These are phyloP conservation scores for Clanis bilineata DNA, from an alignment of 2,888 invertebrate species.

Conservation along the genomic window DNA sequence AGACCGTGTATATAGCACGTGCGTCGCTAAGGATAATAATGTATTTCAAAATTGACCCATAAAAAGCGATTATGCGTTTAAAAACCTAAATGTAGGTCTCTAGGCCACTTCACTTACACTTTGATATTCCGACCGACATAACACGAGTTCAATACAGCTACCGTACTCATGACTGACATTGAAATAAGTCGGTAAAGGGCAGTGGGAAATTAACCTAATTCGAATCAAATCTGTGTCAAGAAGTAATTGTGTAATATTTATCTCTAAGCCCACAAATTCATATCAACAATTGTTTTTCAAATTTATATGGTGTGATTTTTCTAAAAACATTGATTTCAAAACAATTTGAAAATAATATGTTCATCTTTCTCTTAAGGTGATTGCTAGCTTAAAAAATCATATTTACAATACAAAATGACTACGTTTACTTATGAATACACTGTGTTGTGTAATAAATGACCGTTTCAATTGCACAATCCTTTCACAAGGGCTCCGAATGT, in stretches of 20 bases:
- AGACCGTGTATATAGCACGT: conserved; percentile 58
- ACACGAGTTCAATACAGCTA: conserved; percentile 87
- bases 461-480: conserved; percentile 83
- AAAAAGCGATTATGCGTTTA: conserved; percentile 57
- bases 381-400: conserved; percentile 48
- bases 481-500: conserved; percentile 82
- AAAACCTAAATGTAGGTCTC: conserved; percentile 90
- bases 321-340: conserved; percentile 17
- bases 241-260: conserved; percentile 51
- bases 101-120: conserved; percentile 94
- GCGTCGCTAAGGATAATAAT: conserved; percentile 73
- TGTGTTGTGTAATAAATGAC: conserved; percentile 80
- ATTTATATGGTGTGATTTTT: conserved; percentile 18
- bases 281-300: not conserved
- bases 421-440: conserved; percentile 75
- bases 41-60: conserved; percentile 83
- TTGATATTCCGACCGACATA: conserved; percentile 89
- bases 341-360: conserved; percentile 37
- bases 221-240: conserved; percentile 66
- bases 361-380: conserved; percentile 38
- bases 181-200: conserved; percentile 82
- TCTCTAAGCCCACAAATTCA: not conserved
- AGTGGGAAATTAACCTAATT: conserved; percentile 76
- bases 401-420: conserved; percentile 70
- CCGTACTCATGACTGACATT: conserved; percentile 85